Evolutionary conservation across 2,797 vertebrate species (phyloP), one percentile per base, ranked within the genome.

Genomic region (Acanthurus leucopareius): DNA sequence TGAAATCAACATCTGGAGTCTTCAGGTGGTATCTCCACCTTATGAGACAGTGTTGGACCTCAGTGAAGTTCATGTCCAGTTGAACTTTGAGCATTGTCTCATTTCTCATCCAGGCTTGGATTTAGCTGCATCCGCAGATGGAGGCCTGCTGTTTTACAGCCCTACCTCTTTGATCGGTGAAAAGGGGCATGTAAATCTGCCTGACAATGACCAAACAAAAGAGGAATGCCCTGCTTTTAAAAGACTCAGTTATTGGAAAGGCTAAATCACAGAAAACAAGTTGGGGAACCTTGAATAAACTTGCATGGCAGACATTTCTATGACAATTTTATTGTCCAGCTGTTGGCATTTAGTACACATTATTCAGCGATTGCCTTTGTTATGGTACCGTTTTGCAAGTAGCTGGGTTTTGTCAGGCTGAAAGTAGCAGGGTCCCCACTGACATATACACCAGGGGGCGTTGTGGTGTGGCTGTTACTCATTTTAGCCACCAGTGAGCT

Each of bases 131-230:
- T 56, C 49, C 51, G 32, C 9, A 11, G 20, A 65, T 4, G 4
- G 0, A 20, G 28, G 11, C 62, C 52, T 69, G 52, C 51, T 42
- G 73, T 67, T 77, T 70, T 48, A 58, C 13, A 20, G 61, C 52
- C 4, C 9, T 49, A 16, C 25, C 11, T 45, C 52, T 62, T 44
- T 16, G 54, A 56, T 47, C 14, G 4, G 10, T 52, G 28, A 61
- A 52, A 66, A 20, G 3, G 65, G n/a, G n/a, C 52, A 60, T 40
- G 15, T 67, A 74, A 72, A 75, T 85, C n/a, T 53, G 59, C 35
- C 56, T 6, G 5, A 32, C 38, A 28, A 8, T 10, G 20, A 47
- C 7, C 16, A 10, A 40, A 51, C 17, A 22, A 44, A 28, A 72
- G 45, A 62, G 28, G 54, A 69, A 76, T 59, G 48, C 40, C 17